Base-by-base conservation (phyloP, 2,113 vertebrate genomes). In the Aplodontia rufa region DNA sequence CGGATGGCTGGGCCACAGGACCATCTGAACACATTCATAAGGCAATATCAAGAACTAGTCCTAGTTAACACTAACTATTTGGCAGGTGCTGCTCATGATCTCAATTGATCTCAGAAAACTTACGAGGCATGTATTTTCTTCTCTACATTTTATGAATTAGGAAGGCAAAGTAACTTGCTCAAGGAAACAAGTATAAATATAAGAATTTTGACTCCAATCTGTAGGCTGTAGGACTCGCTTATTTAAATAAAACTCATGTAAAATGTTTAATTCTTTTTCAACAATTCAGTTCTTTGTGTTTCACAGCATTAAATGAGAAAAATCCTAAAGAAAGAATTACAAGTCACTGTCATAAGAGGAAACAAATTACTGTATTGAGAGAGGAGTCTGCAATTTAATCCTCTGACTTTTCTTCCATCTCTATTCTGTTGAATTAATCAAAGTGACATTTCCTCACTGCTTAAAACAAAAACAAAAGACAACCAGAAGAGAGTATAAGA, bases 181-280 rank as follows among this genome's bases (percentile, higher is more conserved):
- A 84, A 32, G 16, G 30, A 93, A 84, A 76, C 16, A 74, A 22
- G 20, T 51, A 40, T 16, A 45, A 62, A 86, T 19, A 26, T 45
- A 42, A 62, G 55, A 55, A 37, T 58, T 89, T 64, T 66, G 37
- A 55, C 45, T 66, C 42, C 47, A 62, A 75, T 35, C 60, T 47
- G 12, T 66, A 66, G 68, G 76, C 8, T 20, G 20, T 16, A 49
- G 58, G n/a, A 55, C 71, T 80, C 71, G 40, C n/a, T 81, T 55
- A 81, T 71, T 88, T 37, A 93, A 89, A 81, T 71, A 66, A 91
- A 91, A 91, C 51, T 76, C 30, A 55, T 26, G 30, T 88, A 14
- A 81, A 92, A 35, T 66, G 24, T 75, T 90, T 85, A 53, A 42
- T 64, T 32, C 7, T 84, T 35, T 90, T 93, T 85, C 30, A 94